Conservation (phyloP, 2,888 invertebrate genomes). For the Eilema sororculum region DNA sequence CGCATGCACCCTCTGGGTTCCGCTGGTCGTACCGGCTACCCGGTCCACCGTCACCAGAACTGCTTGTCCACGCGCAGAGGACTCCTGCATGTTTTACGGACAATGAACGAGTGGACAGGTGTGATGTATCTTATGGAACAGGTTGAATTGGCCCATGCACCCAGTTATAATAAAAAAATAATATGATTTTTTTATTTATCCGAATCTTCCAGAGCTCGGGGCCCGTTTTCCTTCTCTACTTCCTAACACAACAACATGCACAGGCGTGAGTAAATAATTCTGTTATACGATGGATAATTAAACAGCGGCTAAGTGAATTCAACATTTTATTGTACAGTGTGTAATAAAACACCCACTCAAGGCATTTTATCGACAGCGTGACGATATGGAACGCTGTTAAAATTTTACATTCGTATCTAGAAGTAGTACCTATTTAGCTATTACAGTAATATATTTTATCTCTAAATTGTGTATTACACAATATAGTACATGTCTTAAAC, state of each 20-base stretch:
- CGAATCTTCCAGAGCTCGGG: too few species aligned
- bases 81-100: too few species aligned
- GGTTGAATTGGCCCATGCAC: too few species aligned
- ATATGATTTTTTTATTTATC: not conserved
- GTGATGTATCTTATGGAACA: too few species aligned
- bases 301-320: constrained; percentile 53
- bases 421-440: constrained; percentile 44
- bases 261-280: constrained; percentile 14
- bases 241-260: not conserved
- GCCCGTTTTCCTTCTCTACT: not conserved
- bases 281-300: constrained; percentile 40
- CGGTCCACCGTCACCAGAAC: too few species aligned
- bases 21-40: too few species aligned
- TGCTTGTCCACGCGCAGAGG: too few species aligned
- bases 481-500: not conserved
- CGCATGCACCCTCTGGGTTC: too few species aligned
- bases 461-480: not conserved
- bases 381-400: constrained; percentile 51
- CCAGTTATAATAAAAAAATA: not conserved
- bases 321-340: constrained; percentile 55
- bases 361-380: constrained; percentile 62
- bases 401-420: constrained; percentile 57
- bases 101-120: too few species aligned
- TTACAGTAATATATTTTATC: constrained; percentile 17
- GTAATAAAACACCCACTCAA: constrained; percentile 65